Evolutionary conservation across 1,140 invertebrate genomes (phyloP).

Genomic region (Leptinotarsa texana): DNA sequence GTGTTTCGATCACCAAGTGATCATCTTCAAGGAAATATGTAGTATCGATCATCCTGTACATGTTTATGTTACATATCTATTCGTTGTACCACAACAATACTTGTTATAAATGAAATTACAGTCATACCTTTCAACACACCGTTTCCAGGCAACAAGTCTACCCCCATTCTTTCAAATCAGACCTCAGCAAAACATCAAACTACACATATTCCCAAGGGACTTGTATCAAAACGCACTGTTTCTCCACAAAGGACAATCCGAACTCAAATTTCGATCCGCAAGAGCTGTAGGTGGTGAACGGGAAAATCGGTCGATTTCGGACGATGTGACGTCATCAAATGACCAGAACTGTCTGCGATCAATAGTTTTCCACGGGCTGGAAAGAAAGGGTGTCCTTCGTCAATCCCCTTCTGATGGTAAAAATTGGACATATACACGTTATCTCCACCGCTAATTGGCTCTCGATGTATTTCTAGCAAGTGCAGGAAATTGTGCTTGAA

Average conservation of each 20-base stretch:
- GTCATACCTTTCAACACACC: background rate
- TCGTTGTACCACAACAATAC: background rate
- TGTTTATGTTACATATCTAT: no score
- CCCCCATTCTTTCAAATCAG: constrained; percentile 14
- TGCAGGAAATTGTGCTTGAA: constrained; percentile 10
- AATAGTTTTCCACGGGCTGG: constrained; percentile 46
- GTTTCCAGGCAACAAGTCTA: constrained; percentile 25
- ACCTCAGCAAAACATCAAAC: constrained; percentile 13
- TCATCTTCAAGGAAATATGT: no score
- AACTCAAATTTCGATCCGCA: constrained; percentile 35
- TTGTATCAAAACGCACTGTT: constrained; percentile 19
- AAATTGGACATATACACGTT: constrained; percentile 22
- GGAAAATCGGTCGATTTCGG: constrained; percentile 47
- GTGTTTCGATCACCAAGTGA: no score
- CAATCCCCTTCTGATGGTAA: background rate
- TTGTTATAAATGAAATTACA: constrained; percentile 4
- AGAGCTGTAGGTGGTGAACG: constrained; percentile 24
- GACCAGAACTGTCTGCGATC: constrained; percentile 45
- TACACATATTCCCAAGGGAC: constrained; percentile 14
- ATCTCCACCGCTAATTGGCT: constrained; percentile 18
- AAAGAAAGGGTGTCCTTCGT: background rate
- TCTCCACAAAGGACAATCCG: constrained; percentile 12
- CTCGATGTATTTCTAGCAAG: background rate
- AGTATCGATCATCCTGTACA: no score
- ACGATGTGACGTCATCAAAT: constrained; percentile 49